Evolutionary conservation across 1,140 invertebrate genomes (phyloP).

Genomic region (Drosophila nigrodunni): DNA sequence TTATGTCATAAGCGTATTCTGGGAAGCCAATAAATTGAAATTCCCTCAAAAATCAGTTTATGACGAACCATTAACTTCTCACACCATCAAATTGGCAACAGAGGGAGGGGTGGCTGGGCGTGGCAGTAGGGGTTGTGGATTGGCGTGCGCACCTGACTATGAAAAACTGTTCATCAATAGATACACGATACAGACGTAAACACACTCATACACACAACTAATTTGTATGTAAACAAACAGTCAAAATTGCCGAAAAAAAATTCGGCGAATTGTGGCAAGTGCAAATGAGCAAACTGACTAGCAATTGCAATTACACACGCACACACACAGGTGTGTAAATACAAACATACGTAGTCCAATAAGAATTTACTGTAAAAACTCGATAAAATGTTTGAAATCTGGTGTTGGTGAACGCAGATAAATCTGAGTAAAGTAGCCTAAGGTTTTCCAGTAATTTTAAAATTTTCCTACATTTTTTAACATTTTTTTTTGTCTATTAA

Average conservation of each 20-base stretch:
- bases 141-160: constrained; percentile 75
- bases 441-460: too few relatives aligned
- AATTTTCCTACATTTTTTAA: too few relatives aligned
- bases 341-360: constrained; percentile 7
- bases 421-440: too few relatives aligned
- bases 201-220: constrained; percentile 12
- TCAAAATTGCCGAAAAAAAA: constrained; percentile 47
- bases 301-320: constrained; percentile 15
- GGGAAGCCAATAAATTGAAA: constrained; percentile 55
- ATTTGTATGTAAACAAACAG: constrained; percentile 58
- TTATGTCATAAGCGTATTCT: constrained; percentile 73
- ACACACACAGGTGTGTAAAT: constrained; percentile 12
- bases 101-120: constrained; percentile 1
- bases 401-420: not conserved
- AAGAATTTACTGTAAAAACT: not conserved
- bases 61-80: constrained; percentile 74
- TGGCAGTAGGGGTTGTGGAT: not conserved
- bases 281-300: constrained; percentile 61
- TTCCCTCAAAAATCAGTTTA: constrained; percentile 58
- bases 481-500: too few relatives aligned
- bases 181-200: constrained; percentile 27
- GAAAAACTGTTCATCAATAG: constrained; percentile 60
- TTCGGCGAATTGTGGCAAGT: constrained; percentile 74
- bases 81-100: constrained; percentile 17
- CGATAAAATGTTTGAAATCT: not conserved